Base-by-base conservation (phyloP, 2,797 vertebrate genomes). In the Tolypeutes matacus region DNA sequence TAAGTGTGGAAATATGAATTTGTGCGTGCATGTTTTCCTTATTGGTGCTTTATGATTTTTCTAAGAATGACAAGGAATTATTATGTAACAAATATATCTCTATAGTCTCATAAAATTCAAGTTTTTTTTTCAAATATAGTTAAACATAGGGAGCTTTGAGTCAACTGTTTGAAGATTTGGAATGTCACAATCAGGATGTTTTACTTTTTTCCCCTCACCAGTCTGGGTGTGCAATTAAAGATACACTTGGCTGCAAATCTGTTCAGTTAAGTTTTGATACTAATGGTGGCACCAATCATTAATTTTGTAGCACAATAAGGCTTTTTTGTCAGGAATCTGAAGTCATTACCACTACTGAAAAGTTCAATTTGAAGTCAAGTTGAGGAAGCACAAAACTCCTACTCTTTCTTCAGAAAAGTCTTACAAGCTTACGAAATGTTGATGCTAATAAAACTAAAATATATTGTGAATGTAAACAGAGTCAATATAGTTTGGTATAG, bases 271-370 rank as follows among this genome's bases (percentile, higher is more conserved):
- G 51, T 81, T 21, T 51, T 39, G 7, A 36, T 29, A 21, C 27
- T 70, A 42, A 60, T 5, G 7, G 20, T 86, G 18, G 11, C 21
- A 70, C 13, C 31, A 82, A 65, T 51, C 51, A 85, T 88, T 49
- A 65, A 65, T 65, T 86, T 81, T 36, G 36, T 29, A 46, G 34
- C 69, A 69, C 86, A 36, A 4, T 49, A 78, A 18, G 64, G 49
- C 20, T 60, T 90, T 83, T 93, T 91, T 94, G n/a, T 91, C 14
- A 80, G 20, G 39, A 88, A 92, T 83, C 18, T 53, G 78, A 96
- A 84, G 86, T 56, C 39, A 77, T 89, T 82, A 72, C 25, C 11
- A 53, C 95, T 95, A 34, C 13, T 76, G 31, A 95, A 73, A 51
- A 60, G 67, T 65, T 80, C 31, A 80, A 64, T 58, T 36, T 42